A percentile compares a stretch with the other conserved stretches of the same genome.
Evolutionary conservation across 2,113 vertebrate genomes (phyloP).

Genomic region (Hipposideros armiger): DNA sequence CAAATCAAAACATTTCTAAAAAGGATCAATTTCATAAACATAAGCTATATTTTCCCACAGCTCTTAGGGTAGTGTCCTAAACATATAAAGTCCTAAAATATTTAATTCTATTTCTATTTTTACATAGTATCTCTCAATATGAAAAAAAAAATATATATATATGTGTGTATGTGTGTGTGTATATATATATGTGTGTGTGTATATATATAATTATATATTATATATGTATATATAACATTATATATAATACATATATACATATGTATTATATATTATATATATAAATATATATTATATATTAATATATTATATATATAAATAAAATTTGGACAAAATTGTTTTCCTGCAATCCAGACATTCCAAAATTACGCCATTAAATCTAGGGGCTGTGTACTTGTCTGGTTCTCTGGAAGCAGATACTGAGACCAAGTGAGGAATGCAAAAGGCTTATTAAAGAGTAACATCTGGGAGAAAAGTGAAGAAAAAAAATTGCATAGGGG

Average conservation of each 20-base stretch:
- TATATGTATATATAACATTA: no score
- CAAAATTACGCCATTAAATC: background rate
- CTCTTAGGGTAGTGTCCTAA: background rate
- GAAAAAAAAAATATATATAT: background rate
- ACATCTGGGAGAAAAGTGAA: background rate
- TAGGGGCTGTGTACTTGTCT: background rate
- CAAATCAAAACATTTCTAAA: background rate
- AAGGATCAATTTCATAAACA: background rate
- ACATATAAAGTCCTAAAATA: background rate
- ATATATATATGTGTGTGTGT: no score
- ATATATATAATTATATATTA: no score
- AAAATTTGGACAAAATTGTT: background rate
- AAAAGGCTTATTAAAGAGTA: background rate
- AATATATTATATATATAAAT: background rate
- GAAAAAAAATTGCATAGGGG: background rate
- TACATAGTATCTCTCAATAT: background rate
- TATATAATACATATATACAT: no score
- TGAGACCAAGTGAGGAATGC: background rate
- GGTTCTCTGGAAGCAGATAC: background rate
- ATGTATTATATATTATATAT: no score
- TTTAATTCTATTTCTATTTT: constrained; percentile 41
- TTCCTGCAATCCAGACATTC: background rate
- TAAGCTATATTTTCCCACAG: constrained; percentile 22
- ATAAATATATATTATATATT: no score
- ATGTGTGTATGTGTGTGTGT: no score